Evolutionary conservation across 2,888 invertebrate genomes (phyloP).

Genomic region (Spodoptera littoralis): DNA sequence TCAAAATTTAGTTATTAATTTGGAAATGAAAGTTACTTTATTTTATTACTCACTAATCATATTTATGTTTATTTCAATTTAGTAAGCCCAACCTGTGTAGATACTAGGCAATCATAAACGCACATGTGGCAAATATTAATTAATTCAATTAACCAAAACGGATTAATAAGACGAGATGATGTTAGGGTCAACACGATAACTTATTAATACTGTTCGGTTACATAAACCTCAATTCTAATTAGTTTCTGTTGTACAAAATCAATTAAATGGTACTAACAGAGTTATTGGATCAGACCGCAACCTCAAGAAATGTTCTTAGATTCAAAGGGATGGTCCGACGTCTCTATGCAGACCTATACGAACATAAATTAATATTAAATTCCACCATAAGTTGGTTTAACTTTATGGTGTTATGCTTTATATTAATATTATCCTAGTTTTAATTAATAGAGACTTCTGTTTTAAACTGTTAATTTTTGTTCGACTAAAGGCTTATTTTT

Average conservation of each 20-base stretch:
- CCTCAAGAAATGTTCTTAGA: constrained; percentile 78
- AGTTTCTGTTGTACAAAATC: constrained; percentile 86
- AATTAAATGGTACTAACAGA: constrained; percentile 83
- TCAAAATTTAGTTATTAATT: too few relatives aligned
- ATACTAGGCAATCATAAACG: constrained; percentile 2
- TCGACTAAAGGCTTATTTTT: too few relatives aligned
- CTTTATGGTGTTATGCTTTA: constrained; percentile 28
- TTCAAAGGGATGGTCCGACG: constrained; percentile 76
- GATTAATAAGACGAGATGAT: constrained; percentile 74
- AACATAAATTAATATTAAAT: constrained; percentile 68
- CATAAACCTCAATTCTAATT: constrained; percentile 86
- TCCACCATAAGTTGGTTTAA: constrained; percentile 51
- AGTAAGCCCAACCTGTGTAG: too few relatives aligned
- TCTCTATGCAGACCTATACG: constrained; percentile 56
- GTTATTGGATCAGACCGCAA: constrained; percentile 77
- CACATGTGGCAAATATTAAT: constrained; percentile 60
- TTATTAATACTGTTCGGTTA: constrained; percentile 84
- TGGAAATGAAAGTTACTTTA: too few relatives aligned
- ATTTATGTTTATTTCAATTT: too few relatives aligned
- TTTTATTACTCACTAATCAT: too few relatives aligned
- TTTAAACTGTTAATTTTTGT: too few relatives aligned
- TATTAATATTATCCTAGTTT: constrained; percentile 4
- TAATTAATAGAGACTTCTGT: too few relatives aligned
- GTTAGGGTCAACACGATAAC: constrained; percentile 75
- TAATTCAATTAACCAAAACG: constrained; percentile 70